phyloP scores from a whole-genome alignment of 53 echinoderm and acorn worm species.

The Antedon mediterranea region DNA sequence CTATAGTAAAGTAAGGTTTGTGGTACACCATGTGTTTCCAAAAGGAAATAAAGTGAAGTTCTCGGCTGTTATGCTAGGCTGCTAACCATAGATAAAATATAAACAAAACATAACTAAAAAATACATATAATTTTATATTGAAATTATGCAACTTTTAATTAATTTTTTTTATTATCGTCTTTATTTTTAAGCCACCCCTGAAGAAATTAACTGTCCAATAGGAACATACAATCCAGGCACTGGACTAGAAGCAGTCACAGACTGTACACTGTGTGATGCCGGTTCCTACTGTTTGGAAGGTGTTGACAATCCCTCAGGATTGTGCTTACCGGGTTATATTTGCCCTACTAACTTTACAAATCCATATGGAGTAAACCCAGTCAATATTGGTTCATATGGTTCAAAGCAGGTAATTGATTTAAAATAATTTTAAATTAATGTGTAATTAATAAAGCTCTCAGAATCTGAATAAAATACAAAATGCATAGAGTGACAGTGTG shows the following conservation, averaged over 20 bases:
- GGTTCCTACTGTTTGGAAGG: constrained; percentile 74
- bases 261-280: constrained; percentile 75
- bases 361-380: constrained; percentile 52
- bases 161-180: background rate
- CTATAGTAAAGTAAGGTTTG: too few relatives aligned
- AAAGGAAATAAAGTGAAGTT: too few relatives aligned
- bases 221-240: constrained; percentile 80
- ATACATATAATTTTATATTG: background rate
- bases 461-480: too few relatives aligned
- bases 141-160: too few relatives aligned
- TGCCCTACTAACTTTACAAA: constrained; percentile 87
- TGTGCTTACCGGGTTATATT: constrained; percentile 52
- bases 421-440: too few relatives aligned
- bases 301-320: constrained; percentile 21
- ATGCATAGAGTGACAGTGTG: too few relatives aligned
- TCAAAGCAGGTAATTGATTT: constrained; percentile 50
- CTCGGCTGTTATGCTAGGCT: too few relatives aligned
- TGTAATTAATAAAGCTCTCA: too few relatives aligned
- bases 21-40: too few relatives aligned
- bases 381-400: constrained; percentile 79
- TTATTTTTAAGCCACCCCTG: constrained; percentile 44
- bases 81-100: too few relatives aligned
- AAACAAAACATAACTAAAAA: too few relatives aligned
- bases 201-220: constrained; percentile 79
- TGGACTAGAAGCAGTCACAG: constrained; percentile 69